Evolutionary conservation across 2,888 invertebrate genomes (phyloP), one percentile per base, ranked within the genome.

Genomic region (Lycaena phlaeas): DNA sequence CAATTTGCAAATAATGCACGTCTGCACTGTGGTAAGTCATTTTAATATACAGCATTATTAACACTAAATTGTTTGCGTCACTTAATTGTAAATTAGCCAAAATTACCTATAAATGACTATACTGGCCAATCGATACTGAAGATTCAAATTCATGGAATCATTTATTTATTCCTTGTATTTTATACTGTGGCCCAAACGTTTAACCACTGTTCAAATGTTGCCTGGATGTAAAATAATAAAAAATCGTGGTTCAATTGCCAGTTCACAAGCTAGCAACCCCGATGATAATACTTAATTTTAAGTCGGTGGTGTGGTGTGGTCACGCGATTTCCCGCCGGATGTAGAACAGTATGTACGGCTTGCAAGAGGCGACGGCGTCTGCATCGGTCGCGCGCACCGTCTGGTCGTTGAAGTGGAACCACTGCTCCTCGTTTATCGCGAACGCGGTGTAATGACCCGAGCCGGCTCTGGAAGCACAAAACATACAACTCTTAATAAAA

Each of bases 351-450:
- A 94, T 92, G 86, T 94, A 94, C 10, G 94, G 93, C 75, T 93
- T 93, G 74, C 93, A 92, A 53, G 88, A 86, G 11, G 89, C 89
- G 36, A 94, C 93, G 1, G 89, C 87, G 29, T 85, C 84, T 12
- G 86, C 84, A 53, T 89, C 89, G 31, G 89, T 86, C 14, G 88
- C 87, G 26, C 92, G 88, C n/a, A 94, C 94, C 1, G 90, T 88
- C 57, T 92, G 91, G 76, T 94, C 94, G 81, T 94, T 93, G 85
- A 93, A 94, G 72, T 93, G 93, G 77, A 91, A 91, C 94, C 94
- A 94, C 52, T 89, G 89, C 36, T 89, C 89, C 53, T 91, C 91
- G 81, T 92, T 91, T 53, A 89, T 88, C 34, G 93, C 93, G 74
- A 92, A 94, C 46, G 94, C 90, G 42, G 94, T 93, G 82, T 94